phyloP scores from a whole-genome alignment of 2,797 vertebrate species.

The Adelosebastes latens region DNA sequence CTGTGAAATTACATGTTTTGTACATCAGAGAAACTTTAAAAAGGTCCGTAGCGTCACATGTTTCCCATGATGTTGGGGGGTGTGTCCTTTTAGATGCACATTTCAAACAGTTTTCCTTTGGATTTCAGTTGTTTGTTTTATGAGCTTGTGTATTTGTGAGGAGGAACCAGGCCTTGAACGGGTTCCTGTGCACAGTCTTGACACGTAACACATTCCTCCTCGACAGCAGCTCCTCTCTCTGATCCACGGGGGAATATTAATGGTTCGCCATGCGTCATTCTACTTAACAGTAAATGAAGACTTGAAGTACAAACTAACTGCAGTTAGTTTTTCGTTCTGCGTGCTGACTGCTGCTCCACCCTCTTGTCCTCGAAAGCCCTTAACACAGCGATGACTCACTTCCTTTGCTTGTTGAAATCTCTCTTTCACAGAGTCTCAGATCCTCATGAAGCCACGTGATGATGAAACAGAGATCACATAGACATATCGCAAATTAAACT shows the following conservation, averaged over 20 bases:
- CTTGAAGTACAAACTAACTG: background rate
- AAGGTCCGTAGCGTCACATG: background rate
- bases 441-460: background rate
- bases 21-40: background rate
- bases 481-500: background rate
- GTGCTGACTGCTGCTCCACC: background rate
- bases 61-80: background rate
- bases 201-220: background rate
- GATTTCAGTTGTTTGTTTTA: background rate
- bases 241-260: background rate
- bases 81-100: background rate
- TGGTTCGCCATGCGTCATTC: background rate
- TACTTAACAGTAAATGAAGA: background rate
- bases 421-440: background rate
- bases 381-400: conserved; percentile 40
- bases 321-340: background rate
- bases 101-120: no score
- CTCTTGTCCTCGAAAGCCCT: conserved; percentile 16
- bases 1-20: background rate
- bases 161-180: background rate
- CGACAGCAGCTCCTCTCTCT: background rate
- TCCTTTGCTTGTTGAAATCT: conserved; percentile 12
- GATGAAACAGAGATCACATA: background rate
- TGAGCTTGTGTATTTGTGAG: background rate
- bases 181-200: background rate